A percentile compares a stretch with the other conserved stretches of the same genome.
phyloP scores from a whole-genome alignment of 2,888 invertebrate genomes.

The Vesta saturnalis region DNA sequence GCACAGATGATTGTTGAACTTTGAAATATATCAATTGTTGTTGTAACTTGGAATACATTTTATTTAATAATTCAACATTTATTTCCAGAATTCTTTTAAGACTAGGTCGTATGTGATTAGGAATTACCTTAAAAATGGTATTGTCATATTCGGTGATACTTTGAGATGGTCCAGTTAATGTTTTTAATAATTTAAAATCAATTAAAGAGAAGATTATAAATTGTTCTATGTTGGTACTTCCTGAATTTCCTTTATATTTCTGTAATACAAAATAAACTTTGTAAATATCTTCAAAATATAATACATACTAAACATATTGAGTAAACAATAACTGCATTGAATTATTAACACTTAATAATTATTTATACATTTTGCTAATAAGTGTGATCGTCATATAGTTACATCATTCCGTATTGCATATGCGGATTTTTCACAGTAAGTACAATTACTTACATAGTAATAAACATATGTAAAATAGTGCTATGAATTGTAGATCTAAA shows the following conservation, averaged over 20 bases:
- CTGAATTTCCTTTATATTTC: conserved; percentile 17
- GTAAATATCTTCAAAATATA: not conserved
- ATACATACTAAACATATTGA: too few species aligned
- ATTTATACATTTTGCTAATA: too few species aligned
- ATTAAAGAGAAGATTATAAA: conserved; percentile 52
- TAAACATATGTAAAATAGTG: too few species aligned
- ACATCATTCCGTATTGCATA: too few species aligned
- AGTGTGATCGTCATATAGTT: too few species aligned
- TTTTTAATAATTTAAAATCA: conserved; percentile 50
- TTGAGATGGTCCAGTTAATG: conserved; percentile 38
- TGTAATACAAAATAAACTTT: not conserved
- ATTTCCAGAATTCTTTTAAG: conserved; percentile 48
- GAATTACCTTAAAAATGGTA: conserved; percentile 51
- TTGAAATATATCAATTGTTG: conserved; percentile 51
- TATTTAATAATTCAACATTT: conserved; percentile 46
- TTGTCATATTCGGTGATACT: conserved; percentile 35
- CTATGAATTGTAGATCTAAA: too few species aligned
- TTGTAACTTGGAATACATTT: conserved; percentile 45
- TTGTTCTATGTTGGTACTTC: conserved; percentile 30
- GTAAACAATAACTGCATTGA: too few species aligned
- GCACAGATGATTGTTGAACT: conserved; percentile 64
- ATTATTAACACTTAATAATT: too few species aligned
- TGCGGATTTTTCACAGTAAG: too few species aligned
- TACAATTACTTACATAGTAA: too few species aligned
- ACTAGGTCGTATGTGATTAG: conserved; percentile 45